Evolutionary conservation across 2,113 vertebrate species (phyloP).

Genomic region (Siphamia tubifer): DNA sequence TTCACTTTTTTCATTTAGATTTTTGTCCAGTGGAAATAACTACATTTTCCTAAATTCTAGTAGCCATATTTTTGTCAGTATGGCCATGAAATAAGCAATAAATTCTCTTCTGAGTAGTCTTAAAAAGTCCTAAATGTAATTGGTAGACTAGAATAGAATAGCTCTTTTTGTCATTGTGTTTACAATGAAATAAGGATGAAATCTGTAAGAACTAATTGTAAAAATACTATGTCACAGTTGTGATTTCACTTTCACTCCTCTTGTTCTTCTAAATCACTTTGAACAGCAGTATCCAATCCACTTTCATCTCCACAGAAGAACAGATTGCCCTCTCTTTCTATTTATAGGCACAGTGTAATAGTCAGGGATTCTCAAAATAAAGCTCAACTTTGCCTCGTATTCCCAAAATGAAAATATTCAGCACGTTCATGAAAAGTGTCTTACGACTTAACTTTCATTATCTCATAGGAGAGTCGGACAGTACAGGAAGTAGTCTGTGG

Average conservation of each 20-base stretch:
- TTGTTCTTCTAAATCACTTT: neutral
- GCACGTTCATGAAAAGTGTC: neutral
- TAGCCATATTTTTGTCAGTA: too few relatives aligned
- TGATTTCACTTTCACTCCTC: neutral
- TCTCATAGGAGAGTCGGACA: neutral
- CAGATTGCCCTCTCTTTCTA: constrained; percentile 13
- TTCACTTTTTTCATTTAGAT: too few relatives aligned
- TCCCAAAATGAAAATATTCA: neutral
- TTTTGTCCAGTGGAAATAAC: too few relatives aligned
- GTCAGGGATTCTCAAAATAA: neutral
- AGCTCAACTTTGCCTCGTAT: constrained; percentile 12
- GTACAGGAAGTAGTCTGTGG: constrained; percentile 16
- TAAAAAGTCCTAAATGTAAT: too few relatives aligned
- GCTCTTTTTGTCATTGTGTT: too few relatives aligned
- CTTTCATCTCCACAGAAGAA: constrained; percentile 10
- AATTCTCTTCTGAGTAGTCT: too few relatives aligned
- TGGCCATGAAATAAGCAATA: too few relatives aligned
- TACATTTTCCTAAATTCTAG: too few relatives aligned
- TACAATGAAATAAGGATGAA: too few relatives aligned
- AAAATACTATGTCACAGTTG: neutral
- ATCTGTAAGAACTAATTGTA: too few relatives aligned
- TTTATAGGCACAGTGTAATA: constrained; percentile 20
- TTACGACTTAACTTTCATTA: neutral
- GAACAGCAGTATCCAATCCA: neutral
- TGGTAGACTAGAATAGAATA: too few relatives aligned